Evolutionary conservation across 2,113 vertebrate genomes (phyloP).

Genomic region (Melanostigma gelatinosum): DNA sequence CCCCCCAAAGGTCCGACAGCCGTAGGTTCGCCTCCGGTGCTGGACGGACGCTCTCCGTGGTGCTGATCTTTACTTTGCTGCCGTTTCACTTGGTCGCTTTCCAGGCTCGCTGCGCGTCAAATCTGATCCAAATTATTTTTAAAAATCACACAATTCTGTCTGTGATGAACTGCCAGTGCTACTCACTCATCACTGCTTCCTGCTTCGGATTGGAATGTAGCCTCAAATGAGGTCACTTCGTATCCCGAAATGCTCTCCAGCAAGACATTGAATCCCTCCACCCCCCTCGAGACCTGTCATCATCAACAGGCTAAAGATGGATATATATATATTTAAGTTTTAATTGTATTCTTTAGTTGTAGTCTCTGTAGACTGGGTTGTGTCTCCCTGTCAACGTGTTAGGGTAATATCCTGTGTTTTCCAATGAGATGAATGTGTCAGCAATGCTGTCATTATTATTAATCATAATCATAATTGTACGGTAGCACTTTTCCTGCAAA

Average conservation of each 20-base stretch:
- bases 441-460: neutral
- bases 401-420: no score
- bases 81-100: neutral
- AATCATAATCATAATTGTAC: neutral
- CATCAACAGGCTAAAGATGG: neutral
- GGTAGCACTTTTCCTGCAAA: neutral
- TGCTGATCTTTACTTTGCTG: conserved; percentile 43
- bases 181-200: neutral
- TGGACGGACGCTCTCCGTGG: conserved; percentile 44
- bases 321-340: neutral
- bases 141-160: neutral
- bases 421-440: no score
- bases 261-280: neutral
- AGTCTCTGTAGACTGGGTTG: neutral
- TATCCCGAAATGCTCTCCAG: neutral
- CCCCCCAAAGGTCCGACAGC: neutral
- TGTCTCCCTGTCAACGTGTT: neutral
- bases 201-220: neutral
- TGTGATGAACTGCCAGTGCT: neutral
- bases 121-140: neutral
- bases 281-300: neutral
- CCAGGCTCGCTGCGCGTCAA: conserved; percentile 4
- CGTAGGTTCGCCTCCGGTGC: neutral
- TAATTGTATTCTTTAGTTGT: neutral
- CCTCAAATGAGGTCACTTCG: neutral